Evolutionary conservation across 2,113 vertebrate genomes (phyloP), one percentile per base, ranked within the genome.

Genomic region (Garra rufa): DNA sequence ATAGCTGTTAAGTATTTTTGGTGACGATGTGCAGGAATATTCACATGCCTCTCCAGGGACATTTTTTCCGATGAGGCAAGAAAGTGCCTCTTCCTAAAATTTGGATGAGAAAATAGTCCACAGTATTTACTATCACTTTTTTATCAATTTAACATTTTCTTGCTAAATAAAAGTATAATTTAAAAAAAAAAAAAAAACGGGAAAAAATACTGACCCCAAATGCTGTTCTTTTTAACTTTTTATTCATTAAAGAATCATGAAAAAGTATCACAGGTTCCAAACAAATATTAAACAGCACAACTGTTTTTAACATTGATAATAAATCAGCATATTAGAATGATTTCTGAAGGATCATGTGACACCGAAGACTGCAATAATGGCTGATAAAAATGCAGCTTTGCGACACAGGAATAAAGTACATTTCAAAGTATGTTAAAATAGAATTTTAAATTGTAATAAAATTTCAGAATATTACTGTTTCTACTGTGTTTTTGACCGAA

Each of bases 1-100:
- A 9, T 34, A 21, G 50, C 19, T 77, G 84, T 81, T 52, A 69
- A 76, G 43, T 67, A 57, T 70, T 65, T 81, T 59, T 38, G 67
- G 43, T 14, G 55, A 73, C 38, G 4, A 11, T 43, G 30, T 59
- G 76, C 48, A 24, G 57, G 57, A 26, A 52, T 21, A 9, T 41
- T 57, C 50, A 14, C 50, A 30, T 75, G 44, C 73, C 21, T 77
- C 52, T 41, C 30, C 7, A 24, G 74, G 48, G 48, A 34, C 6
- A 3, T 74, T 74, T 26, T 48, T 74, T n/a, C 38, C 2, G 2
- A 50, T 26, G 73, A 76, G 11, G 6, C 26, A 57, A n/a, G 13
- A 0, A 41, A 38, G 3, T 7, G 41, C 17, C 70, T 73, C 26
- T 3, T 28, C 24, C 8, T 14, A 9, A n/a, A 13, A 28, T 46